Evolutionary conservation across 2,113 vertebrate genomes (phyloP).

Genomic region (Xiphophorus couchianus): DNA sequence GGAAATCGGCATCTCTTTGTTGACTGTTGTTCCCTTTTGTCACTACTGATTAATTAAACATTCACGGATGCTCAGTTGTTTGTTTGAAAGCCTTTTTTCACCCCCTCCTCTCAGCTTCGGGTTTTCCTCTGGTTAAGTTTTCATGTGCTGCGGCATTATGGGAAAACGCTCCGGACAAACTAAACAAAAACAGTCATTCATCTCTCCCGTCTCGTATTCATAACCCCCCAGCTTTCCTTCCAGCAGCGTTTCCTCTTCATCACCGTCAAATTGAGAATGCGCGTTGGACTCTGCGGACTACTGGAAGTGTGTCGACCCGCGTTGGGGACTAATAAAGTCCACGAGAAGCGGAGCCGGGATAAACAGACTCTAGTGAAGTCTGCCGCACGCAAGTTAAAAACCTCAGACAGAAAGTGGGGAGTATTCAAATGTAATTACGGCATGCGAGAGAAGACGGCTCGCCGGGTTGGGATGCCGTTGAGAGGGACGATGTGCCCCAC

Average conservation of each 20-base stretch:
- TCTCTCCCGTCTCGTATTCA: constrained; percentile 61
- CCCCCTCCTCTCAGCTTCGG: constrained; percentile 29
- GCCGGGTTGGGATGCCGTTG: constrained; percentile 8
- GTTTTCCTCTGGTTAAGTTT: constrained; percentile 79
- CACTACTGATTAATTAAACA: constrained; percentile 85
- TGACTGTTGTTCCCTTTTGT: constrained; percentile 82
- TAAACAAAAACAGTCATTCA: constrained; percentile 62
- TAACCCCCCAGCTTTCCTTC: constrained; percentile 53
- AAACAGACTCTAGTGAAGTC: constrained; percentile 32
- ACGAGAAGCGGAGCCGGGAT: constrained; percentile 35
- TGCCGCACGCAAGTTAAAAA: constrained; percentile 29
- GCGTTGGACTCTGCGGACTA: constrained; percentile 55
- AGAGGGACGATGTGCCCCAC: constrained; percentile 43
- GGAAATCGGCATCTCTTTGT: constrained; percentile 75
- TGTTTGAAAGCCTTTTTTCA: constrained; percentile 69
- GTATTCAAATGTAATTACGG: constrained; percentile 51
- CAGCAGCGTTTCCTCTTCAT: constrained; percentile 57
- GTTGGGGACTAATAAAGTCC: constrained; percentile 59
- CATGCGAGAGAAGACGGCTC: constrained; percentile 18
- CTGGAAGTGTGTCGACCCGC: constrained; percentile 36
- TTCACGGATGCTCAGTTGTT: constrained; percentile 74
- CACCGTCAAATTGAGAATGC: constrained; percentile 41
- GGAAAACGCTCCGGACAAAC: constrained; percentile 61
- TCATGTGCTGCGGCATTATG: constrained; percentile 66
- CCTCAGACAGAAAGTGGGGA: constrained; percentile 26